These are phyloP conservation scores for Sciurus niger DNA, from an alignment of 2,113 vertebrate genomes.

Conservation along the genomic window DNA sequence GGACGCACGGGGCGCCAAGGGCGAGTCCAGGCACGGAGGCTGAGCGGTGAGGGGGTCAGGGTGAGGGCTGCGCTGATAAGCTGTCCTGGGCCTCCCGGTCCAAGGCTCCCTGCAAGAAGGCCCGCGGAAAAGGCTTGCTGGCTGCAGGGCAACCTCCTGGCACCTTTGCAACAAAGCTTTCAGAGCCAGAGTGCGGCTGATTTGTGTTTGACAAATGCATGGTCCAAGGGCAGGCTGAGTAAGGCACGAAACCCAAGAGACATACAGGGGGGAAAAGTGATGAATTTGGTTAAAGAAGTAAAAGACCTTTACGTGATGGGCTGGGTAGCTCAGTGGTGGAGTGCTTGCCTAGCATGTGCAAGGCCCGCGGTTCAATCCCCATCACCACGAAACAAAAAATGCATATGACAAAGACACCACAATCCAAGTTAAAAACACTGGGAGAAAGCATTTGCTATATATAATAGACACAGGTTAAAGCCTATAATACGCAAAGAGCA, in stretches of 20 bases:
- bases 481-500: not conserved
- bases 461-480: not conserved
- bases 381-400: not conserved
- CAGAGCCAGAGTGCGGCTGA: not conserved
- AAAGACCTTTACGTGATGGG: not conserved
- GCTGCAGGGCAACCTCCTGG: not conserved
- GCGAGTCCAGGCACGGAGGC: not conserved
- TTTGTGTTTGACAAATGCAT: not conserved
- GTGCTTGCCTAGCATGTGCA: not conserved
- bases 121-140: not conserved
- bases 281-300: not conserved
- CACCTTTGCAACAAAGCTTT: not conserved
- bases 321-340: not conserved
- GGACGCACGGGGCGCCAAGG: not conserved
- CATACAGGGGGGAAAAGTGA: not conserved
- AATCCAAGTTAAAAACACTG: not conserved
- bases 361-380: not conserved
- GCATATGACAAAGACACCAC: not conserved
- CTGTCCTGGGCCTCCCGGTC: not conserved
- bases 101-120: not conserved
- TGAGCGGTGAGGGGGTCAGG: not conserved
- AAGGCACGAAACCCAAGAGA: not conserved
- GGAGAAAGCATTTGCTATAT: not conserved
- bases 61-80: not conserved
- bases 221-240: not conserved